Evolutionary conservation across 2,888 invertebrate species (phyloP).

Genomic region (Himalopsyche japonica): DNA sequence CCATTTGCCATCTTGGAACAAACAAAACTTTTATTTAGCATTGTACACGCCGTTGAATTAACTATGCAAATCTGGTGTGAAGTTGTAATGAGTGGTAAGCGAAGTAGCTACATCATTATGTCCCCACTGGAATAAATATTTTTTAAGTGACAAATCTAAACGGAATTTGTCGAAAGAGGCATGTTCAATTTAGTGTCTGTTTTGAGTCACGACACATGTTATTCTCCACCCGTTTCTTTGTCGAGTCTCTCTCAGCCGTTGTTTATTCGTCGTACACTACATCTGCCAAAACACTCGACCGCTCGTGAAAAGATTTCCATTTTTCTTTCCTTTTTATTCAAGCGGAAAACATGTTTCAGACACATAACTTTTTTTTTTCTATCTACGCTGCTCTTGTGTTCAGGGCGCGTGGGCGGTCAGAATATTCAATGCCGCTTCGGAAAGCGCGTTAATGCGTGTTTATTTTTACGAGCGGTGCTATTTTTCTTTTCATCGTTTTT

Average conservation of each 20-base stretch:
- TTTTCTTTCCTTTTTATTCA: constrained; percentile 6
- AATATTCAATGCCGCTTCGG: not conserved
- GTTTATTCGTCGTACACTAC: constrained; percentile 10
- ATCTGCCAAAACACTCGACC: constrained; percentile 18
- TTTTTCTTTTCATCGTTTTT: not conserved
- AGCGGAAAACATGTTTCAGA: not conserved
- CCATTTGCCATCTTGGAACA: too few species aligned
- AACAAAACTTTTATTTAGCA: too few species aligned
- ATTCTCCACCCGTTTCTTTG: constrained; percentile 10
- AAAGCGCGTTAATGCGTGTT: not conserved
- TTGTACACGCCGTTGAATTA: too few species aligned
- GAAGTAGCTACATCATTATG: too few species aligned
- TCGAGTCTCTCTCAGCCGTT: not conserved
- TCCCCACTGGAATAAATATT: too few species aligned
- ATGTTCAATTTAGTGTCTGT: not conserved
- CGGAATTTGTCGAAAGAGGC: too few species aligned
- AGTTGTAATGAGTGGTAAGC: too few species aligned
- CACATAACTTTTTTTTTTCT: not conserved
- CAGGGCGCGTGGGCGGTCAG: not conserved
- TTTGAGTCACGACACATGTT: constrained; percentile 22
- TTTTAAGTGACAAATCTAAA: too few species aligned
- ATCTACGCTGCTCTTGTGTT: too few species aligned
- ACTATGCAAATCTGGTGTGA: too few species aligned
- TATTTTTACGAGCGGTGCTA: not conserved
- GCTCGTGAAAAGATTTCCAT: constrained; percentile 15